Evolutionary conservation across 1,140 invertebrate genomes (phyloP), one percentile per base, ranked within the genome.

Genomic region (Trinorchestia longiramus): DNA sequence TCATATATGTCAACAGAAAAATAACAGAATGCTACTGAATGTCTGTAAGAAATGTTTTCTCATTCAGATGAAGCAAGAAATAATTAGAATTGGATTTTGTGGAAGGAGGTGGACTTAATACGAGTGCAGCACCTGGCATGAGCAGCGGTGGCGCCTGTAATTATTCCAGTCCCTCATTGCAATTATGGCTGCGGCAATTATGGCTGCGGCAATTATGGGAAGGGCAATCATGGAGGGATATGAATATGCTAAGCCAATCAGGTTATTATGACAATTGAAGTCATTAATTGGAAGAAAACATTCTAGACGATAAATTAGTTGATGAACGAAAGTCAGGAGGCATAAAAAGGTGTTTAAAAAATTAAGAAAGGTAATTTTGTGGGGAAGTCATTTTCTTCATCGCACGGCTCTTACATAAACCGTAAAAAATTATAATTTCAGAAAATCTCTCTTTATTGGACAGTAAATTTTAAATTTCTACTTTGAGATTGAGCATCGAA

Each of bases 171-270:
- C 62, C 28, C 62, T 36, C 62, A 28, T 15, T 28, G 62, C 43
- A 94, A 94, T 94, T 47, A 43, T 43, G 92, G 44, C 41, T 17
- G 40, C 23, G 62, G 62, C 43, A 94, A 94, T 94, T 94, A 43
- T 43, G 92, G 44, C 41, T 17, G 40, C 23, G 62, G 62, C 43
- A 94, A 94, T 94, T 94, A 43, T 43, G 36, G 40, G 88, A 15
- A 90, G 40, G 40, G 92, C 92, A 94, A 94, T 94, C 43, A 94
- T 19, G 92, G 44, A 47, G 92, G 92, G 44, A 47, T 94, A 94
- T 94, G 92, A 47, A 94, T 94, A 94, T 94, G 44, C 92, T 45
- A 43, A 94, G 44, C 92, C 92, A 94, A 94, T 94, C 43, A 94
- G 40, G 43, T 94, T 94, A 47, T 94, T 94, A 94, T 94, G 92